phyloP scores from a whole-genome alignment of 1,140 invertebrate genomes.

The Andrena cerasifolii region DNA sequence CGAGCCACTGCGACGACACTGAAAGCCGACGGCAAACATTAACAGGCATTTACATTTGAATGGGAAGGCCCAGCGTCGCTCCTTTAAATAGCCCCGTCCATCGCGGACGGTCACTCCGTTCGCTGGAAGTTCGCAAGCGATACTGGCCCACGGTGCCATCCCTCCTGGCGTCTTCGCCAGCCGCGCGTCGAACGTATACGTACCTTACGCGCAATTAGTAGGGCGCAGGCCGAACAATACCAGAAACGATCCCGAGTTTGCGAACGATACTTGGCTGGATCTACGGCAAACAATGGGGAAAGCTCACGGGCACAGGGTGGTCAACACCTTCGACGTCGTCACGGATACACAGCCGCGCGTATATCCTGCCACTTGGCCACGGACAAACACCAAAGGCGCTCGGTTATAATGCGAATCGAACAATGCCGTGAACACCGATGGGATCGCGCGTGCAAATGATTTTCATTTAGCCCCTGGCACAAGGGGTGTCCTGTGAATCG shows the following conservation, averaged over 20 bases:
- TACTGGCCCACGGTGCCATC: background rate
- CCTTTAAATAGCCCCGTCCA: slow-evolving; percentile 10
- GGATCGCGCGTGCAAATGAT: slow-evolving; percentile 5
- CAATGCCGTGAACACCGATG: slow-evolving; percentile 10
- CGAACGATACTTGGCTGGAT: slow-evolving; percentile 30
- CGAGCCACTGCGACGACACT: background rate
- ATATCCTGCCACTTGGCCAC: background rate
- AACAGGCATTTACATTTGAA: slow-evolving; percentile 37
- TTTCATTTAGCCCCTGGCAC: background rate
- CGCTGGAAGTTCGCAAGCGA: slow-evolving; percentile 8
- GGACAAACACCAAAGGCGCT: slow-evolving; percentile 36
- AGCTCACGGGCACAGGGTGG: background rate
- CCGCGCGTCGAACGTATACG: background rate
- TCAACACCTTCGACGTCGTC: slow-evolving; percentile 27
- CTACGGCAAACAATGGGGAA: slow-evolving; percentile 25
- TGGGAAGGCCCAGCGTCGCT: background rate
- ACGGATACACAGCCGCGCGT: background rate
- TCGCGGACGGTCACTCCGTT: background rate
- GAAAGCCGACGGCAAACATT: slow-evolving; percentile 27
- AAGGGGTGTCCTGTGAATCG: slow-evolving; percentile 1
- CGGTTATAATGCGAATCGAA: slow-evolving; percentile 12
- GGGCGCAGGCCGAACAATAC: background rate
- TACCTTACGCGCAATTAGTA: slow-evolving; percentile 30
- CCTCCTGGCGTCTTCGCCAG: background rate
- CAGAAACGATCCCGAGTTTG: slow-evolving; percentile 37